Base-by-base conservation (phyloP, 2,888 invertebrate species). In the Lasioglossum zephyrum region DNA sequence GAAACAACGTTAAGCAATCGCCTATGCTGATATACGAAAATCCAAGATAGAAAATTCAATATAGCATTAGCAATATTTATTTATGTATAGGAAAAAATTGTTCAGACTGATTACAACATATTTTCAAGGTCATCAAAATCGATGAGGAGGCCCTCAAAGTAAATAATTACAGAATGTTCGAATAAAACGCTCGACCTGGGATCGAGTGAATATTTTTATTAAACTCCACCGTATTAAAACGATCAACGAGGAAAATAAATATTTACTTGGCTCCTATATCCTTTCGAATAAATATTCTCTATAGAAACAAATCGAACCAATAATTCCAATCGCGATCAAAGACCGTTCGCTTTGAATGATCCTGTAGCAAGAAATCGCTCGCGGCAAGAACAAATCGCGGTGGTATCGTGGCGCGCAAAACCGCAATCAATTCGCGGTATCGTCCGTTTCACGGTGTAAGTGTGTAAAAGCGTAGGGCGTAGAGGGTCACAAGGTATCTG, bases 381-480 rank as follows among this genome's bases (percentile, higher is more conserved):
- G 36, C 53, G 41, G 26, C 13, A 39, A 16, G 44, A 31, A 44
- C 44, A 31, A 41, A 57, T 36, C n/a, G 13, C 2, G 26, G 39
- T 70, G 18, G 41, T 31, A 44, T 53, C n/a, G 39, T 39, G 18
- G 16, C 60, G 77, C 72, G 16, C 44, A 39, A n/a, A 39, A 44
- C 26, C 57, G 57, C 60, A 60, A 80, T 75, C 75, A 75, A 83
- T 81, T 53, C 31, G 44, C 2, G 11, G 6, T 47, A 72, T 72
- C 16, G n/a, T n/a, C 63, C 26, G 18, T 76, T 66, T 44, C 49
- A 63, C 72, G 44, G n/a, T 41, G 75, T 47, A 44, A n/a, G 22
- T 9, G n/a, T 49, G 75, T 47, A 53, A 53, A 22, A n/a, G 53
- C 22, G 53, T 53, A n/a, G 22, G 22, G n/a, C 22, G 53, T 9